Evolutionary conservation across 2,888 invertebrate species (phyloP).

Genomic region (Ormyrus nitidulus): DNA sequence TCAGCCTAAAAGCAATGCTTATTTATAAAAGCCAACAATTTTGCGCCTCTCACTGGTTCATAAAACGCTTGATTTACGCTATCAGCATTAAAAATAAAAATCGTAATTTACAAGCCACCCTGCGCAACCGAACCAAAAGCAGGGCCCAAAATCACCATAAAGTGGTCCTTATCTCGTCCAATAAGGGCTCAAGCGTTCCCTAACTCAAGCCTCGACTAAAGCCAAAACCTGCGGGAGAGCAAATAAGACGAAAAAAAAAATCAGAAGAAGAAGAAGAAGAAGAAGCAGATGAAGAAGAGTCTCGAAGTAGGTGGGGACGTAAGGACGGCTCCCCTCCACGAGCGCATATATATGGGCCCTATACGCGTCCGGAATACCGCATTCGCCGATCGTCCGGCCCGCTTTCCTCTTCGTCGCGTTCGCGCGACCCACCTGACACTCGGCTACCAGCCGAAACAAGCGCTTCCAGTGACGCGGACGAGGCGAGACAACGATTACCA

Average conservation of each 20-base stretch:
- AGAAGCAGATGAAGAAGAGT: constrained; percentile 8
- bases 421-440: constrained; percentile 9
- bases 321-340: constrained; percentile 22
- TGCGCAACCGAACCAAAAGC: neutral
- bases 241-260: constrained; percentile 2
- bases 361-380: constrained; percentile 74
- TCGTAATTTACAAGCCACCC: no score
- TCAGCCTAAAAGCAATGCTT: no score
- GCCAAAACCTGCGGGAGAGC: neutral
- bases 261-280: constrained; percentile 13
- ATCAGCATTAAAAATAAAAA: no score
- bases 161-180: no score
- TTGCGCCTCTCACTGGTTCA: no score
- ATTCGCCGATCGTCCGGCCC: constrained; percentile 71
- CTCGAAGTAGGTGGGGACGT: constrained; percentile 8
- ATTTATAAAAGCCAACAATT: no score
- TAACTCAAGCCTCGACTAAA: no score
- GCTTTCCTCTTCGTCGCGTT: constrained; percentile 33
- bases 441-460: no score
- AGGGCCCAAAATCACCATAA: neutral
- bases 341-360: constrained; percentile 70
- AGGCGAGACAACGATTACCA: neutral
- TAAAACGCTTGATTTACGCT: no score
- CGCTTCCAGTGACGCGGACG: neutral
- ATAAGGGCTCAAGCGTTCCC: no score